phyloP scores from a whole-genome alignment of 2,113 vertebrate genomes.

The Hippocampus guttulatus region DNA sequence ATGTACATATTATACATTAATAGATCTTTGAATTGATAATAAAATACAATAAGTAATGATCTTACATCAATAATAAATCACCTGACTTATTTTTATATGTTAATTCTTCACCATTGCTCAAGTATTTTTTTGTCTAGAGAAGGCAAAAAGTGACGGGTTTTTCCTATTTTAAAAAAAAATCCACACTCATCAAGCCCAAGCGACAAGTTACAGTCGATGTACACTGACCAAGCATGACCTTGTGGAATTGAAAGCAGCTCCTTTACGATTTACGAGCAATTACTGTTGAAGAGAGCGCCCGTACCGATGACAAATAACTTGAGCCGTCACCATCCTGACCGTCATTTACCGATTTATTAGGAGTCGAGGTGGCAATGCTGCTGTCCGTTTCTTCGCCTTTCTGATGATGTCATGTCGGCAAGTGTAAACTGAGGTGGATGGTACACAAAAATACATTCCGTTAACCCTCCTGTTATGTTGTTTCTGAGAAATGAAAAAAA shows the following conservation, averaged over 20 bases:
- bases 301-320: conserved; percentile 42
- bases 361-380: conserved; percentile 18
- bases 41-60: too few relatives aligned
- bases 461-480: not conserved
- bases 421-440: not conserved
- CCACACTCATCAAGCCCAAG: conserved; percentile 16
- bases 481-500: not conserved
- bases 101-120: not conserved
- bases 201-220: conserved; percentile 26
- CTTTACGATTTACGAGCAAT: conserved; percentile 48
- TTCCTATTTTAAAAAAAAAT: not conserved
- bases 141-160: not conserved
- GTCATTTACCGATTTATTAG: conserved; percentile 45
- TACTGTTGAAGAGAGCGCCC: conserved; percentile 36
- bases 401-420: conserved; percentile 1
- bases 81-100: too few relatives aligned
- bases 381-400: conserved; percentile 29
- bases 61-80: too few relatives aligned
- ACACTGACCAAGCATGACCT: conserved; percentile 43
- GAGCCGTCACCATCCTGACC: conserved; percentile 33
- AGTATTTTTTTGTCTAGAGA: not conserved
- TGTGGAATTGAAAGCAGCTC: conserved; percentile 41
- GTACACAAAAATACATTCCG: not conserved
- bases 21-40: too few relatives aligned
- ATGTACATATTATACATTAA: too few relatives aligned